A percentile compares a stretch with the other conserved stretches of the same genome.
These are phyloP conservation scores for Leptopilina syphax DNA, from an alignment of 2,888 invertebrate genomes.

Conservation along the genomic window DNA sequence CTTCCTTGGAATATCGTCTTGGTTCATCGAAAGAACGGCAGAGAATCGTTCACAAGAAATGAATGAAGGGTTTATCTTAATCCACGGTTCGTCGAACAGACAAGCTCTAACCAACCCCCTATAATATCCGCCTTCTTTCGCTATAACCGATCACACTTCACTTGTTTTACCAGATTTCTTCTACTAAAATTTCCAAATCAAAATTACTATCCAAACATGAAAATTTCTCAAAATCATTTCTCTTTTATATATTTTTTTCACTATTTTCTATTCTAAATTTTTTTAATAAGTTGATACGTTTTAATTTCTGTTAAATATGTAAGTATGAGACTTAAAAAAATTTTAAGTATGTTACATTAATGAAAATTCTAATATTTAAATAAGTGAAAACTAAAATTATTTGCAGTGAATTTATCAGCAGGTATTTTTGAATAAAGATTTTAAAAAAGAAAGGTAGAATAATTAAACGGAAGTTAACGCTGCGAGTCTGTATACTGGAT, in stretches of 20 bases:
- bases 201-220: conserved; percentile 5
- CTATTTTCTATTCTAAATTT: too few relatives aligned
- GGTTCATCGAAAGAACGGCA: conserved; percentile 60
- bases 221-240: conserved; percentile 18
- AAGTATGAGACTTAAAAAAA: too few relatives aligned
- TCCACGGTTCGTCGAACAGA: conserved; percentile 74
- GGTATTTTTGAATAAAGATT: not conserved
- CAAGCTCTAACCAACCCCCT: conserved; percentile 66
- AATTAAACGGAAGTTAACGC: conserved; percentile 31
- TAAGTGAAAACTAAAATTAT: not conserved
- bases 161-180: conserved; percentile 67
- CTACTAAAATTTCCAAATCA: conserved; percentile 50
- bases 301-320: too few relatives aligned
- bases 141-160: conserved; percentile 73
- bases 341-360: too few relatives aligned
- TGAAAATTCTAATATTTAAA: too few relatives aligned
- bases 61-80: conserved; percentile 76
- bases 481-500: conserved; percentile 7
- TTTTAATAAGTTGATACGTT: too few relatives aligned
- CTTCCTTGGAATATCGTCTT: conserved; percentile 46
- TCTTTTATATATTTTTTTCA: not conserved
- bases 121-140: conserved; percentile 59
- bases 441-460: conserved; percentile 8
- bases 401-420: not conserved
- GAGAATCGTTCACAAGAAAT: conserved; percentile 72